Evolutionary conservation across 1,140 invertebrate species (phyloP).

Genomic region (Pseudomyrmex sp.): DNA sequence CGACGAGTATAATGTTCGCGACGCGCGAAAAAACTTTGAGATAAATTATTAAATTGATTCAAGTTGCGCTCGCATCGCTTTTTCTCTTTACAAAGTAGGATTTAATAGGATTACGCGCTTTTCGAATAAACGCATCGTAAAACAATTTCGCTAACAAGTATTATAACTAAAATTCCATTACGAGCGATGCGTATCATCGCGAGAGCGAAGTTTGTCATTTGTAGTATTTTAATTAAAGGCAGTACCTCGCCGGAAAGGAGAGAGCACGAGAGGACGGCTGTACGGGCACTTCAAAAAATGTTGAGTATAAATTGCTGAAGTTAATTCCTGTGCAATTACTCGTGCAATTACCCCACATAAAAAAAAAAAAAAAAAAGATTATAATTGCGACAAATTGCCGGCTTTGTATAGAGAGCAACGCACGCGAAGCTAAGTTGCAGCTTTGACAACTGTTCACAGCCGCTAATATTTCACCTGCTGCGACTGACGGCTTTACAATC

Average conservation of each 20-base stretch:
- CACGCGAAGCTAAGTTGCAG: not conserved
- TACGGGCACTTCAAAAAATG: not conserved
- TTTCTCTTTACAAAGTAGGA: not conserved
- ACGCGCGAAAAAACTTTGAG: not conserved
- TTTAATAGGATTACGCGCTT: not conserved
- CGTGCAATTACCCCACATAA: too few species aligned
- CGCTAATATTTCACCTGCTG: slow-evolving; percentile 15
- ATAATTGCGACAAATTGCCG: slow-evolving; percentile 15
- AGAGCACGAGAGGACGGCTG: not conserved
- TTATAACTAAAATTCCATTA: slow-evolving; percentile 2
- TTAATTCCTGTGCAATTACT: slow-evolving; percentile 8
- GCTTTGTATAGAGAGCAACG: not conserved
- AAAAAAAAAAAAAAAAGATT: not conserved
- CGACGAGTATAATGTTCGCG: not conserved
- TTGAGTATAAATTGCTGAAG: slow-evolving; percentile 8
- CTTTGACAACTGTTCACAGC: slow-evolving; percentile 1
- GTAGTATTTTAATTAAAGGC: slow-evolving; percentile 18
- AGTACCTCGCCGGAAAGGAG: not conserved
- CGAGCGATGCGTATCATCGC: not conserved
- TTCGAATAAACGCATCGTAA: not conserved
- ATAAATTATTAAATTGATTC: not conserved
- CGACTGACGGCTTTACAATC: slow-evolving; percentile 30
- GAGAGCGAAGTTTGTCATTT: not conserved
- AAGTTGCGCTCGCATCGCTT: not conserved
- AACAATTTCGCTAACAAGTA: not conserved